A percentile compares a stretch with the other conserved stretches of the same genome.
phyloP scores from a whole-genome alignment of 2,797 vertebrate genomes.

The Distichodus sexfasciatus region DNA sequence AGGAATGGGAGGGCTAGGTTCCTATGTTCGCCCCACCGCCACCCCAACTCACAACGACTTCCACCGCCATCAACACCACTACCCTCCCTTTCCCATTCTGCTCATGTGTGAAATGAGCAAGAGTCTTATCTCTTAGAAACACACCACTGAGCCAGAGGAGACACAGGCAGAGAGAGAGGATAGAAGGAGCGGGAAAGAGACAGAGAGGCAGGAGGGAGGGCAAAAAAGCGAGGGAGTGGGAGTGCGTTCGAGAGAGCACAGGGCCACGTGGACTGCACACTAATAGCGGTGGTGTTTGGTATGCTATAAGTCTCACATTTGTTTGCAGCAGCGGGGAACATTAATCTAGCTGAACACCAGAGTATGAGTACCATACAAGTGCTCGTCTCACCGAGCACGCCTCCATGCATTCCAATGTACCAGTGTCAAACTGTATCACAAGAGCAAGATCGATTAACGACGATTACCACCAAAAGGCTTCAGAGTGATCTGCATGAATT shows the following conservation, averaged over 20 bases:
- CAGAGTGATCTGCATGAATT: conserved; percentile 11
- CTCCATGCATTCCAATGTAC: conserved; percentile 12
- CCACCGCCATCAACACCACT: conserved; percentile 43
- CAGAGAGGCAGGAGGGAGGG: conserved; percentile 40
- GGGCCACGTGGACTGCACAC: conserved; percentile 66
- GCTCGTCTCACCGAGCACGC: conserved; percentile 16
- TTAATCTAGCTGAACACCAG: conserved; percentile 47
- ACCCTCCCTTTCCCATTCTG: conserved; percentile 67
- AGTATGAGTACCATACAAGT: conserved; percentile 22
- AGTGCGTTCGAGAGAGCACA: conserved; percentile 40
- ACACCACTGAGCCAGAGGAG: conserved; percentile 81
- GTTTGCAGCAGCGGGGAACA: conserved; percentile 43
- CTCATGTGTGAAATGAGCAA: conserved; percentile 83
- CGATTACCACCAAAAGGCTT: conserved; percentile 2
- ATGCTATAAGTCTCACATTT: conserved; percentile 49
- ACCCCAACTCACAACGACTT: conserved; percentile 29
- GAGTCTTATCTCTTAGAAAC: conserved; percentile 81
- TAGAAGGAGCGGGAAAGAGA: conserved; percentile 52
- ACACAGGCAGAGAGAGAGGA: conserved; percentile 64
- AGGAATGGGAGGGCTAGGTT: conserved; percentile 17
- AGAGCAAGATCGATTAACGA: conserved; percentile 14
- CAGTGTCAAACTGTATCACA: conserved; percentile 2
- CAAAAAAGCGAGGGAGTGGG: conserved; percentile 45
- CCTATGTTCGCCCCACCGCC: conserved; percentile 35
- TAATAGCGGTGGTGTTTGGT: conserved; percentile 65